These are phyloP conservation scores for Arrhopalites spinosus DNA, from an alignment of 2,888 invertebrate species.

Conservation along the genomic window DNA sequence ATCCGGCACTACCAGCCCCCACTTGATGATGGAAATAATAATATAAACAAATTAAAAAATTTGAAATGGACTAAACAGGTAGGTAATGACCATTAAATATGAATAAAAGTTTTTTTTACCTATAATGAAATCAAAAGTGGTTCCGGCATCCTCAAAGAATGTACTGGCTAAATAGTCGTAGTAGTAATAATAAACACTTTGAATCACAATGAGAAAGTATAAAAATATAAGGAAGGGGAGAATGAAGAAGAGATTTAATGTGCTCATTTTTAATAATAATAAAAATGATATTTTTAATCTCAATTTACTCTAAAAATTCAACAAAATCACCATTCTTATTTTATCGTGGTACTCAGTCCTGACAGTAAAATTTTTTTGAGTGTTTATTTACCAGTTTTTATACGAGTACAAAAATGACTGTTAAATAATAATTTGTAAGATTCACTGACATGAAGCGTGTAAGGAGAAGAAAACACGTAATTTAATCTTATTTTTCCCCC, in stretches of 20 bases:
- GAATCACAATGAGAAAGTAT: neutral
- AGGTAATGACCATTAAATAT: neutral
- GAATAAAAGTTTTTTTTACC: slow-evolving; percentile 9
- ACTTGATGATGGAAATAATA: neutral
- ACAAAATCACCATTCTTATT: no score
- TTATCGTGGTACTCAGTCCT: no score
- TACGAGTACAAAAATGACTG: no score
- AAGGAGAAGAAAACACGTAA: no score
- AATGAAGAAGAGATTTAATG: neutral
- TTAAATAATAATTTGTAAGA: no score
- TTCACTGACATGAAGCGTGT: no score
- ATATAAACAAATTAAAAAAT: neutral
- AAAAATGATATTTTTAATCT: no score
- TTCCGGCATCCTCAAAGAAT: neutral
- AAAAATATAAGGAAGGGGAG: neutral
- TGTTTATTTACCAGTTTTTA: no score
- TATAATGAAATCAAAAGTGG: slow-evolving; percentile 12
- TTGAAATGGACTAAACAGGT: neutral
- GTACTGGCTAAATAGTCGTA: slow-evolving; percentile 8
- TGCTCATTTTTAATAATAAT: no score
- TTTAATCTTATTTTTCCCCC: no score
- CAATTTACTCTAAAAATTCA: no score
- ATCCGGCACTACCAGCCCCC: neutral
- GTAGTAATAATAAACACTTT: slow-evolving; percentile 7
- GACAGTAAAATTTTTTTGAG: no score